Percentiles rank a stretch among this genome's conserved stretches.
phyloP scores from a whole-genome alignment of 2,797 vertebrate species.

The Tadarida brasiliensis region DNA sequence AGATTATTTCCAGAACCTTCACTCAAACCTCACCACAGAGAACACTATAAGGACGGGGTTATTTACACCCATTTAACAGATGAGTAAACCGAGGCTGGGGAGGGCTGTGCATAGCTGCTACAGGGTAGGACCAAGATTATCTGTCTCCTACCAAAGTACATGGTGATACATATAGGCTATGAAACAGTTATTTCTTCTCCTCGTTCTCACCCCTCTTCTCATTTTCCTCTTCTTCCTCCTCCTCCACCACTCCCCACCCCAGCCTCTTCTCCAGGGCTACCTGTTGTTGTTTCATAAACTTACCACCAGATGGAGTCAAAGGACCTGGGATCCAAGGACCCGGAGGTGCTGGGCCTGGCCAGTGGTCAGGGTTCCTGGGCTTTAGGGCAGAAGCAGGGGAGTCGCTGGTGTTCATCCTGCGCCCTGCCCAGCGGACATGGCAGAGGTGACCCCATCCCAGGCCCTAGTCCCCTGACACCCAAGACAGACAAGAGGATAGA shows the following conservation, averaged over 20 bases:
- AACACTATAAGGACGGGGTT: not conserved
- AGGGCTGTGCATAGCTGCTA: not conserved
- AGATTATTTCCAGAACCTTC: not conserved
- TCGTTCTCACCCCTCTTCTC: not conserved
- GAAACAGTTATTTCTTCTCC: not conserved
- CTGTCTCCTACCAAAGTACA: not conserved
- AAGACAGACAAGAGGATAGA: not conserved
- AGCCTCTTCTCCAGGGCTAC: not conserved
- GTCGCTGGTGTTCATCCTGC: not conserved
- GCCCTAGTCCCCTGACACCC: not conserved
- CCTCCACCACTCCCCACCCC: rapidly evolving
- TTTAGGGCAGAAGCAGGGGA: not conserved
- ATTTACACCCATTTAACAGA: not conserved
- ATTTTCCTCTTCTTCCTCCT: not conserved
- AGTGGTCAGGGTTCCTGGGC: not conserved
- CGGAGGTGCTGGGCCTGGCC: rapidly evolving
- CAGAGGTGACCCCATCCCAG: not conserved
- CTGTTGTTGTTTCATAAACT: not conserved
- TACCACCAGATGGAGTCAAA: slow-evolving; percentile 72
- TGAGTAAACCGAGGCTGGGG: not conserved
- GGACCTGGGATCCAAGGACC: not conserved
- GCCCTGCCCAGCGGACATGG: not conserved
- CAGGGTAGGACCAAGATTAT: not conserved
- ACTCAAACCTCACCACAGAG: not conserved
- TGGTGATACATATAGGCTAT: rapidly evolving